A percentile compares a stretch with the other conserved stretches of the same genome.
phyloP scores from a whole-genome alignment of 2,797 vertebrate species.

The Schizopygopsis pylzovi region DNA sequence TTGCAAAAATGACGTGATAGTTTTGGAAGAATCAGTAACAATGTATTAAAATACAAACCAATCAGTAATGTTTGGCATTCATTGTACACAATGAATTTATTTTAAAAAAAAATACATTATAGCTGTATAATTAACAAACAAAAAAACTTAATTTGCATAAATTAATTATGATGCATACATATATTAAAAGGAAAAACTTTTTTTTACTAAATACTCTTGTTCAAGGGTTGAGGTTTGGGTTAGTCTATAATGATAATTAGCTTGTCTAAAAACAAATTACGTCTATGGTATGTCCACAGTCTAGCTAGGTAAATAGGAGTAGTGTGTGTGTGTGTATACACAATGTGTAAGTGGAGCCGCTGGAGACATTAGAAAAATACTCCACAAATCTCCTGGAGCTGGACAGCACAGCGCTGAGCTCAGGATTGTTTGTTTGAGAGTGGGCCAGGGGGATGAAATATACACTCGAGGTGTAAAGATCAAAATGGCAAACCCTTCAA shows the following conservation, averaged over 20 bases:
- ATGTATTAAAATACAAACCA: not conserved
- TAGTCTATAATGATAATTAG: not conserved
- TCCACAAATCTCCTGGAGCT: constrained; percentile 61
- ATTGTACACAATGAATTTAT: not conserved
- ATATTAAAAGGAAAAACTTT: not conserved
- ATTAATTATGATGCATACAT: not conserved
- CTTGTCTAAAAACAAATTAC: constrained; percentile 1
- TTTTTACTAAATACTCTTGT: not conserved
- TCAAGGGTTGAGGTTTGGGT: not conserved
- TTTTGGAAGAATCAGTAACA: not conserved
- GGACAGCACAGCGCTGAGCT: constrained; percentile 41
- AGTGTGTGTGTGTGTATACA: not conserved
- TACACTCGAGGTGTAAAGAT: constrained; percentile 42
- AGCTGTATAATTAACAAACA: not conserved
- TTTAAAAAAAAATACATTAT: not conserved
- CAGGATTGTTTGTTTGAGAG: constrained; percentile 45
- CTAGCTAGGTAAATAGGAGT: constrained; percentile 23
- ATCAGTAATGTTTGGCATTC: not conserved
- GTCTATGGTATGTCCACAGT: constrained; percentile 30
- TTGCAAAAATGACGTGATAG: not conserved
- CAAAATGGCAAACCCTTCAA: constrained; percentile 47
- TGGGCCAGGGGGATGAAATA: constrained; percentile 43
- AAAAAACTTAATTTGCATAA: not conserved
- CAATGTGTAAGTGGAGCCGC: constrained; percentile 20
- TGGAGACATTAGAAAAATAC: constrained; percentile 62